Percentiles rank a stretch among this genome's conserved stretches.
Conservation (phyloP, 64 coral and sea anemone species). For the Montipora cactus region DNA sequence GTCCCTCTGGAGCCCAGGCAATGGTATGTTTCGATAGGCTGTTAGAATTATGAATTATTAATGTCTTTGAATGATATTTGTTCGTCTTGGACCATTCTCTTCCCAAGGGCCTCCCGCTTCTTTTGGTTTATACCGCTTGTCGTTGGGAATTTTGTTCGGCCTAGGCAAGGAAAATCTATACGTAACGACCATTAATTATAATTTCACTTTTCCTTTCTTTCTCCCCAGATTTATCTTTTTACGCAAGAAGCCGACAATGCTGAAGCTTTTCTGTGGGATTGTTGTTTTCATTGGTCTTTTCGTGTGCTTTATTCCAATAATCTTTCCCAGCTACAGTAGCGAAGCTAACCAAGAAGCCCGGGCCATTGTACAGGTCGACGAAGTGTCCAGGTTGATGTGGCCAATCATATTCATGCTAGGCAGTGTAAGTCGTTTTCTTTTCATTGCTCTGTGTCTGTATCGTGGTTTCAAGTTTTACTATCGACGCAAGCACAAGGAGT, state of each 20-base stretch:
- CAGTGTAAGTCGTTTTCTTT: slow-evolving; percentile 79
- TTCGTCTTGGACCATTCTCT: too few relatives aligned
- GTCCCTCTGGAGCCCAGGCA: too few relatives aligned
- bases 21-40: too few relatives aligned
- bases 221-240: slow-evolving; percentile 70
- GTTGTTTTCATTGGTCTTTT: slow-evolving; percentile 80
- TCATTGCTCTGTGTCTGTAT: too few relatives aligned
- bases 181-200: not conserved
- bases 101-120: too few relatives aligned
- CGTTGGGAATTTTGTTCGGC: too few relatives aligned
- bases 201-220: not conserved
- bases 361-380: slow-evolving; percentile 37
- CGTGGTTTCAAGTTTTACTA: not conserved
- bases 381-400: slow-evolving; percentile 78
- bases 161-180: too few relatives aligned
- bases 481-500: too few relatives aligned
- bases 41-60: too few relatives aligned
- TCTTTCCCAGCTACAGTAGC: slow-evolving; percentile 80
- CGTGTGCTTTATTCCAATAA: slow-evolving; percentile 83
- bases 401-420: slow-evolving; percentile 92
- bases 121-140: too few relatives aligned
- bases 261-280: slow-evolving; percentile 78
- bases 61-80: too few relatives aligned
- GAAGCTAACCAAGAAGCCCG: slow-evolving; percentile 14
- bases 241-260: slow-evolving; percentile 77